These are phyloP conservation scores for Echinops telfairi DNA, from an alignment of 2,113 vertebrate genomes.

Conservation along the genomic window DNA sequence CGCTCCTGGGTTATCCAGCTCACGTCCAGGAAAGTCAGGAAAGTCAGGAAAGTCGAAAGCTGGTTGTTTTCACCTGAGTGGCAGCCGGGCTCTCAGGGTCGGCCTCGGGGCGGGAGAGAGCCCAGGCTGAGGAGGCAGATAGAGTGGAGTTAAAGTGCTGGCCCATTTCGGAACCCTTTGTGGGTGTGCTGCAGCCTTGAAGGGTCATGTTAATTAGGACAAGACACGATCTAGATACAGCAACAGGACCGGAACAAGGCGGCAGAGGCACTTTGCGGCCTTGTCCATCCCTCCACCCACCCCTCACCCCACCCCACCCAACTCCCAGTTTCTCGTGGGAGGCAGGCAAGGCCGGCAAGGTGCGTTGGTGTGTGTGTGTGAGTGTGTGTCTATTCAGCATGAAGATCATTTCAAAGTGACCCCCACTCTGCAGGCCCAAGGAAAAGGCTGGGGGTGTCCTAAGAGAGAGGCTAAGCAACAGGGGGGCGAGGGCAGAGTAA, in stretches of 20 bases:
- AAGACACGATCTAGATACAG: background rate
- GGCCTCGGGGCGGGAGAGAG: background rate
- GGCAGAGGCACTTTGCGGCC: background rate
- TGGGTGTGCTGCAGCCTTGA: background rate
- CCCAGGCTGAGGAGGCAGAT: background rate
- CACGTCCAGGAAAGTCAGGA: background rate
- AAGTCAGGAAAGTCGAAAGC: conserved; percentile 21
- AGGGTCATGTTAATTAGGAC: conserved; percentile 49
- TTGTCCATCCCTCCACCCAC: background rate
- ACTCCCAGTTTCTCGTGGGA: background rate
- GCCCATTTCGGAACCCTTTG: conserved; percentile 49
- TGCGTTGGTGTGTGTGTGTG: background rate
- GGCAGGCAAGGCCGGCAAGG: background rate
- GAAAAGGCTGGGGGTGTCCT: background rate
- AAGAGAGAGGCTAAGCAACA: background rate
- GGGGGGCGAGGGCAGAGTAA: background rate
- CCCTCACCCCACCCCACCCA: no score
- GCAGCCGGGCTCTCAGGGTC: background rate
- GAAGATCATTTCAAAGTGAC: background rate
- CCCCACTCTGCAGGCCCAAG: background rate
- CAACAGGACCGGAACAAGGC: background rate
- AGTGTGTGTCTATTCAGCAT: background rate
- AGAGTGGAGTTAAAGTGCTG: background rate
- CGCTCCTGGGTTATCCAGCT: conserved; percentile 45
- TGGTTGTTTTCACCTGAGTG: background rate